Conservation (phyloP, 2,113 vertebrate species). For the Barnardius zonarius region DNA sequence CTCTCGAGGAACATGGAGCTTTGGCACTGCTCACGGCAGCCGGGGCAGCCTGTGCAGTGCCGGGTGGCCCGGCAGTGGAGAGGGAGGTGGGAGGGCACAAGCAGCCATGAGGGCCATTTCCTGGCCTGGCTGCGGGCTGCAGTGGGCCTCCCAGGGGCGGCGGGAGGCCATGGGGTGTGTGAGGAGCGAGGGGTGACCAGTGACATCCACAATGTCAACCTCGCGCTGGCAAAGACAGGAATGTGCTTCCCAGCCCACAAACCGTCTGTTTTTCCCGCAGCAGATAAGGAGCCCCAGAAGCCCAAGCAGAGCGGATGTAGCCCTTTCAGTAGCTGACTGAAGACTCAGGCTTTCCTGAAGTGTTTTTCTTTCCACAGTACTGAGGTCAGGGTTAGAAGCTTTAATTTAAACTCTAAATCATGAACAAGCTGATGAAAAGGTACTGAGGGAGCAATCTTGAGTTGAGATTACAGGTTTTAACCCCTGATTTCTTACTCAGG, state of each 20-base stretch:
- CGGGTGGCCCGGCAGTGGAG: fast-evolving
- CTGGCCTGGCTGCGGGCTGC: neutral
- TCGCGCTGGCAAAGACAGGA: fast-evolving
- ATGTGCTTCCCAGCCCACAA: neutral
- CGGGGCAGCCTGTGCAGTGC: fast-evolving
- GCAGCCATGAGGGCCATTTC: fast-evolving
- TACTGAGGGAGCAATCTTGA: neutral
- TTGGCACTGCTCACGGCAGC: neutral
- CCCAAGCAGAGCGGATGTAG: neutral
- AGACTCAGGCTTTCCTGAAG: neutral
- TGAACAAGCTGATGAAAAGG: neutral
- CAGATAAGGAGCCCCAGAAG: neutral
- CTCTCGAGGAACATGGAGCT: slow-evolving; percentile 4
- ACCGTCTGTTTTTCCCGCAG: neutral
- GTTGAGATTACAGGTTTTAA: neutral
- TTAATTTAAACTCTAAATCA: neutral
- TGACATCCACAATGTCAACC: neutral
- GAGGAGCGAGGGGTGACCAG: fast-evolving
- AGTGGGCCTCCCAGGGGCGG: fast-evolving
- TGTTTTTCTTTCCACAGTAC: neutral
- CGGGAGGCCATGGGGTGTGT: fast-evolving
- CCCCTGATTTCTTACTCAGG: neutral
- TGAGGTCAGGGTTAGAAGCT: neutral
- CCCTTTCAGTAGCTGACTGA: neutral
- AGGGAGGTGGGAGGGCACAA: neutral